Evolutionary conservation across 2,113 vertebrate genomes (phyloP).

Genomic region (Talpa occidentalis): DNA sequence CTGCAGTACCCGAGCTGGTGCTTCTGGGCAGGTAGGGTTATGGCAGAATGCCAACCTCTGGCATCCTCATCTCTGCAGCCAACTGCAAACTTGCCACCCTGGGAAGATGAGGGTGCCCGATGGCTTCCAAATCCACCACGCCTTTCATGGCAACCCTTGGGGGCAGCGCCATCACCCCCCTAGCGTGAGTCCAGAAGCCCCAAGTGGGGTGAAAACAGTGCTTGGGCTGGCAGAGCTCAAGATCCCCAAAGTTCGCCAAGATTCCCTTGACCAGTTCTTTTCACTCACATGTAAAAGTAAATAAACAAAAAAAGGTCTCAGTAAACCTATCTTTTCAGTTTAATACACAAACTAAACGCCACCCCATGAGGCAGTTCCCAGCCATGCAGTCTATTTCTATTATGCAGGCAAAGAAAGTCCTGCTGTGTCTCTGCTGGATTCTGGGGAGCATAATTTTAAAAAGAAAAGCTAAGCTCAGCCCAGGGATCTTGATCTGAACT

Average conservation of each 20-base stretch:
- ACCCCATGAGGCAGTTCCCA: conserved; percentile 16
- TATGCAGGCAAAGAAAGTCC: conserved; percentile 21
- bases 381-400: not conserved
- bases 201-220: conserved; percentile 7
- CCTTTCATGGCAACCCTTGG: not conserved
- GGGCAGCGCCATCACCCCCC: not conserved
- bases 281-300: conserved; percentile 34
- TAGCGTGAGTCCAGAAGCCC: not conserved
- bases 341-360: conserved; percentile 52
- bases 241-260: not conserved
- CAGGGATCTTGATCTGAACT: not conserved
- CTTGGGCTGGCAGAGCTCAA: not conserved
- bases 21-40: not conserved
- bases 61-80: not conserved
- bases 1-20: not conserved
- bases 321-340: conserved; percentile 45
- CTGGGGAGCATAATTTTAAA: not conserved
- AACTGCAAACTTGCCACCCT: accelerated
- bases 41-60: too few relatives aligned
- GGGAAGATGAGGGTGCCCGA: not conserved
- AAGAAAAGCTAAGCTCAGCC: not conserved
- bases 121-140: not conserved
- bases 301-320: conserved; percentile 28
- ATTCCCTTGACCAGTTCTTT: not conserved
- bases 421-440: not conserved